Conservation (phyloP, 2,888 invertebrate species). For the Apamea crenata region DNA sequence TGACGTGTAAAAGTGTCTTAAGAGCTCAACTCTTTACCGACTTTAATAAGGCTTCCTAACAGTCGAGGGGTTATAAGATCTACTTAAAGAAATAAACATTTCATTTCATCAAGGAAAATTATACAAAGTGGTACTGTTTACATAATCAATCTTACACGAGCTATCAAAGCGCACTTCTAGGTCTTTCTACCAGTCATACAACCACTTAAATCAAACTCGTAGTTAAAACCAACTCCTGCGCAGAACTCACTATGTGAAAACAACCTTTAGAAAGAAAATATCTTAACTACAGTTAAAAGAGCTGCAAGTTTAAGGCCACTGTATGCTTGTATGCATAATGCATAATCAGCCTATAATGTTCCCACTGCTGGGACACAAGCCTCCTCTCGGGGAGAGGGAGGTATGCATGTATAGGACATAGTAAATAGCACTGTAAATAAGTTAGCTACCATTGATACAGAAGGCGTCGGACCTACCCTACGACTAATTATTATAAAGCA, state of each 20-base stretch:
- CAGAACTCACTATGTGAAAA: neutral
- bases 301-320: conserved; percentile 49
- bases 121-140: too few relatives aligned
- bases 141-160: too few relatives aligned
- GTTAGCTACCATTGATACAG: conserved; percentile 43
- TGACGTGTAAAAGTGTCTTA: neutral
- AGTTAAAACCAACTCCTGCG: neutral
- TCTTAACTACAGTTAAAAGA: conserved; percentile 17
- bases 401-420: neutral
- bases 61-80: neutral
- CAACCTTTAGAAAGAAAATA: neutral
- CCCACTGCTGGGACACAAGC: neutral
- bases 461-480: conserved; percentile 64
- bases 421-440: conserved; percentile 17
- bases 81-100: neutral
- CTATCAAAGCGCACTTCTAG: neutral
- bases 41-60: too few relatives aligned
- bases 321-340: neutral
- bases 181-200: neutral
- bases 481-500: conserved; percentile 79
- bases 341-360: neutral
- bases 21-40: too few relatives aligned
- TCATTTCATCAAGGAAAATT: neutral
- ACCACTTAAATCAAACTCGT: neutral
- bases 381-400: neutral